Evolutionary conservation across 1,140 invertebrate species (phyloP).

Genomic region (Agrilus planipennis): DNA sequence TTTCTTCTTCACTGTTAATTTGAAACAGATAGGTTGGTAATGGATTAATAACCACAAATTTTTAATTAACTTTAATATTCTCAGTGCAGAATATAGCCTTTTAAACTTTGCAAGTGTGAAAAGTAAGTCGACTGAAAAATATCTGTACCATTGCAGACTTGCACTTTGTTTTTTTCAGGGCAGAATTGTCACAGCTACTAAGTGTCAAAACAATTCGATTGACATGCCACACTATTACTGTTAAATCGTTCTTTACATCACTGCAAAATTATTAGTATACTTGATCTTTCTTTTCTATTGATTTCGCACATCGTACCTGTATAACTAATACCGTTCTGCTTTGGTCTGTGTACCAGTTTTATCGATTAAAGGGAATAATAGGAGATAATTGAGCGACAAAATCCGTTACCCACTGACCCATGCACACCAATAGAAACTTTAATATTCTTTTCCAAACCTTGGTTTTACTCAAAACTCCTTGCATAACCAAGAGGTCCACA

Average conservation of each 20-base stretch:
- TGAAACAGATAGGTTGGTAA: no score
- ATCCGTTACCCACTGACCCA: constrained; percentile 12
- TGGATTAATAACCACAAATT: no score
- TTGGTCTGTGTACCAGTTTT: constrained; percentile 11
- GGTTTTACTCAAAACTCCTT: constrained; percentile 13
- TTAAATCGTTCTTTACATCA: not conserved
- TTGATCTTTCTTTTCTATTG: not conserved
- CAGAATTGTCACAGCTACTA: not conserved
- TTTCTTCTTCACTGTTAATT: no score
- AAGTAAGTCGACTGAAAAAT: no score
- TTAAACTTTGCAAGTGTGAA: no score
- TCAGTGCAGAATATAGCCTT: no score
- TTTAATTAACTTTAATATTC: no score
- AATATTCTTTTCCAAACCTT: constrained; percentile 11
- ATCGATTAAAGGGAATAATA: constrained; percentile 14
- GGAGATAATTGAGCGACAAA: constrained; percentile 10
- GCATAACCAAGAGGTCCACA: constrained; percentile 13
- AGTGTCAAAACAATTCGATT: constrained; percentile 3
- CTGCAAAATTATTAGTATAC: not conserved
- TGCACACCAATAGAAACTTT: constrained; percentile 15
- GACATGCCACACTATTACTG: not conserved
- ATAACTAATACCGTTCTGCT: constrained; percentile 5
- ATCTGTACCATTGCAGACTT: no score
- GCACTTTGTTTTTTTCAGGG: constrained; percentile 15
- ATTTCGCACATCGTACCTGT: constrained; percentile 9